Conservation (phyloP, 2,888 invertebrate species). For the Isotomurus palustris region DNA sequence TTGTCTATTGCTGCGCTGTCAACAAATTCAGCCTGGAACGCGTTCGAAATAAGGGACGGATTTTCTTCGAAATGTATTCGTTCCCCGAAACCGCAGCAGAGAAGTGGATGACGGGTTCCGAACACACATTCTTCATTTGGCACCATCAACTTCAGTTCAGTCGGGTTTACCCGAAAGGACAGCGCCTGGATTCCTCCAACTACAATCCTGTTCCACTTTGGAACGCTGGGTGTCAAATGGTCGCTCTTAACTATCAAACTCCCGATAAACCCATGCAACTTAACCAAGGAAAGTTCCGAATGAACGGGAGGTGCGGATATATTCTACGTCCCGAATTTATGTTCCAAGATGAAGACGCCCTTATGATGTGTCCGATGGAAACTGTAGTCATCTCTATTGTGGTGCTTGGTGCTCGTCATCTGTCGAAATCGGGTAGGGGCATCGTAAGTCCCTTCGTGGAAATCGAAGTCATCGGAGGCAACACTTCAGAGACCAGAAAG, state of each 20-base stretch:
- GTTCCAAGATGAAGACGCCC: slow-evolving; percentile 55
- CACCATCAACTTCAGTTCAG: slow-evolving; percentile 74
- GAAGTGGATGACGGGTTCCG: slow-evolving; percentile 77
- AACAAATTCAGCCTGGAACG: slow-evolving; percentile 68
- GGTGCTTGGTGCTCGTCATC: slow-evolving; percentile 84
- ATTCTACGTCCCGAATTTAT: slow-evolving; percentile 79
- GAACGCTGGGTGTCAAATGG: slow-evolving; percentile 96
- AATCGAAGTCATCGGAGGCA: slow-evolving; percentile 74
- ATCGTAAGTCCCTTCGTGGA: slow-evolving; percentile 87
- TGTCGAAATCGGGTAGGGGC: slow-evolving; percentile 73
- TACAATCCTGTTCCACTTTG: slow-evolving; percentile 92
- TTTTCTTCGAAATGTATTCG: slow-evolving; percentile 95
- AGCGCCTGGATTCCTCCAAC: slow-evolving; percentile 93
- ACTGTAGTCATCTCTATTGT: slow-evolving; percentile 21
- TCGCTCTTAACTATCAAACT: slow-evolving; percentile 96
- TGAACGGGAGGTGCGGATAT: slow-evolving; percentile 83
- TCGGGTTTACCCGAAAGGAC: slow-evolving; percentile 84
- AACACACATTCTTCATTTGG: slow-evolving; percentile 66
- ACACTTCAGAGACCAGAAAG: slow-evolving; percentile 73
- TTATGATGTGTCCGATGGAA: slow-evolving; percentile 10
- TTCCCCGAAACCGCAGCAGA: slow-evolving; percentile 96
- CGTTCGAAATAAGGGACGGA: slow-evolving; percentile 64
- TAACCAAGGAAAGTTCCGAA: slow-evolving; percentile 85
- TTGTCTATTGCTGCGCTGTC: slow-evolving; percentile 89
- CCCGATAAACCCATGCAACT: slow-evolving; percentile 92